Percentiles rank a stretch among this genome's conserved stretches.
Conservation (phyloP, 1,140 invertebrate genomes). For the Ptiloglossa arizonensis region DNA sequence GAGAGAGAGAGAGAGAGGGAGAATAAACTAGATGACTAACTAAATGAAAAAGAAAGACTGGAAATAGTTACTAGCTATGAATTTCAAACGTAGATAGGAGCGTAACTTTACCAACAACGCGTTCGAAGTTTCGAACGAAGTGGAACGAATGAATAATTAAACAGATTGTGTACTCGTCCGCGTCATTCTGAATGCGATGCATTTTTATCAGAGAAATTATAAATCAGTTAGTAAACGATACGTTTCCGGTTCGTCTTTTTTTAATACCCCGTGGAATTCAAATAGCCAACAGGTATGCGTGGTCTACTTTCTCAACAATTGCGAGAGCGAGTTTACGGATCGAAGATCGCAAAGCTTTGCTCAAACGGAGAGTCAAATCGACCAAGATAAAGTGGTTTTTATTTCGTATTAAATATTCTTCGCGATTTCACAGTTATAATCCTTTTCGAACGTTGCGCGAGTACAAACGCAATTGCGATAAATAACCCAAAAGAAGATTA, state of each 20-base stretch:
- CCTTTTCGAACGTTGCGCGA: no score
- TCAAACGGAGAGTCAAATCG: no score
- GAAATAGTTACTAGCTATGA: neutral
- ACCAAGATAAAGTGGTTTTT: no score
- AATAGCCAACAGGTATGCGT: neutral
- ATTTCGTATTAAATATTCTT: no score
- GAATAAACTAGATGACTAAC: neutral
- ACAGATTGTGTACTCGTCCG: neutral
- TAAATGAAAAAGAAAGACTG: neutral
- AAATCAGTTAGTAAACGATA: neutral
- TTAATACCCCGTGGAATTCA: neutral
- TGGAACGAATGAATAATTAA: neutral
- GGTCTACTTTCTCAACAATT: no score
- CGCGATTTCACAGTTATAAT: no score
- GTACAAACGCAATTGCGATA: no score
- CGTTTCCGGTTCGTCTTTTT: neutral
- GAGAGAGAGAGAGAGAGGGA: no score
- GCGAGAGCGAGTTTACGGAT: no score
- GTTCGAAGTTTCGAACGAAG: neutral
- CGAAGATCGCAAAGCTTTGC: no score
- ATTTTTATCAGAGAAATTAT: neutral
- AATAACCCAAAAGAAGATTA: no score
- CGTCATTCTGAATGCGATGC: neutral
- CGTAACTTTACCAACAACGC: neutral
- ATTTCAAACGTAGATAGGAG: slow-evolving; percentile 11